Evolutionary conservation across 2,888 invertebrate genomes (phyloP).

Genomic region (Metellina segmentata): DNA sequence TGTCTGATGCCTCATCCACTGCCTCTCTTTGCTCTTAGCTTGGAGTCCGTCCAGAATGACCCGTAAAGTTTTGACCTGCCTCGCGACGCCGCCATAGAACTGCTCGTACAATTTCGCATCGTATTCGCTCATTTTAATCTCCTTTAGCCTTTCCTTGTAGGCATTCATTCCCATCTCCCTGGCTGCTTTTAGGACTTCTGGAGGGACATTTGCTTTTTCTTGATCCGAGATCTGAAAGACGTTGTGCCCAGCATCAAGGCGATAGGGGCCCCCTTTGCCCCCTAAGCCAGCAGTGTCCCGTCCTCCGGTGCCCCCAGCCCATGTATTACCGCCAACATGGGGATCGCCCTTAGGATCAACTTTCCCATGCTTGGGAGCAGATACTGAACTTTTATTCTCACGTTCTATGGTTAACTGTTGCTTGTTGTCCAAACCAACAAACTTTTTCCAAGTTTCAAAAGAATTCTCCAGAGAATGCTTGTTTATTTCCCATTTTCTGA

Average conservation of each 20-base stretch:
- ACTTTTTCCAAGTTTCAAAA: slow-evolving; percentile 82
- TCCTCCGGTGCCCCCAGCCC: slow-evolving; percentile 94
- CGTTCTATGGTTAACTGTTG: slow-evolving; percentile 80
- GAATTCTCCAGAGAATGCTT: slow-evolving; percentile 81
- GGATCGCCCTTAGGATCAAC: slow-evolving; percentile 93
- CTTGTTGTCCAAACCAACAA: slow-evolving; percentile 81
- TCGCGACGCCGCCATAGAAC: slow-evolving; percentile 85
- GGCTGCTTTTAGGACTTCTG: slow-evolving; percentile 85
- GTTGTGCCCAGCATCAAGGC: slow-evolving; percentile 95
- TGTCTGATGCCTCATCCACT: slow-evolving; percentile 96
- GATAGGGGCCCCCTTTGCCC: slow-evolving; percentile 96
- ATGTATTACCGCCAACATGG: slow-evolving; percentile 97
- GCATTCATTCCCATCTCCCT: slow-evolving; percentile 95
- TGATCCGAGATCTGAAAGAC: slow-evolving; percentile 94
- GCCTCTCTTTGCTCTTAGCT: slow-evolving; percentile 95
- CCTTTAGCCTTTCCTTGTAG: slow-evolving; percentile 90
- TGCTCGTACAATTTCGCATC: slow-evolving; percentile 93
- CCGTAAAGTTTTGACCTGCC: slow-evolving; percentile 89
- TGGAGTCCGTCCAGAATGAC: slow-evolving; percentile 89
- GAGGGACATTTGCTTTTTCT: slow-evolving; percentile 91
- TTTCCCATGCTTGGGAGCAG: slow-evolving; percentile 94
- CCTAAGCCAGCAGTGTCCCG: slow-evolving; percentile 97
- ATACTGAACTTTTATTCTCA: slow-evolving; percentile 85
- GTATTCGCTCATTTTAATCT: slow-evolving; percentile 96
- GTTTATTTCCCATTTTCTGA: slow-evolving; percentile 84